Evolutionary conservation across 2,113 vertebrate species (phyloP).

Genomic region (Hipposideros armiger): DNA sequence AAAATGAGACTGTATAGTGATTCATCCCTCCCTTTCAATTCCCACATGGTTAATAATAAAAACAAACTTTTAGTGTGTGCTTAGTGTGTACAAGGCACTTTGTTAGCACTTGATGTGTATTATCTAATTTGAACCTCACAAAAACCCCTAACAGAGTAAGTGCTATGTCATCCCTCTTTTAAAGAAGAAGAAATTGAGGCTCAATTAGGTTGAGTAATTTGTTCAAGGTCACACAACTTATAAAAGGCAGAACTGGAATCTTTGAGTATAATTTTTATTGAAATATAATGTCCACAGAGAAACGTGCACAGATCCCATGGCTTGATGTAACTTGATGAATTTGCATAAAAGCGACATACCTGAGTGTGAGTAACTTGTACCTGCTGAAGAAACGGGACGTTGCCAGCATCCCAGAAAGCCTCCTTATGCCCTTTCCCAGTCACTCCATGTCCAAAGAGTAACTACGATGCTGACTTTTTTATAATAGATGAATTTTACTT

Average conservation of each 20-base stretch:
- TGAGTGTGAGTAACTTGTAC: background rate
- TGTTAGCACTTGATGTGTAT: background rate
- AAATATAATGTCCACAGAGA: background rate
- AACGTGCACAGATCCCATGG: background rate
- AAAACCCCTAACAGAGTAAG: background rate
- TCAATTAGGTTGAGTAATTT: conserved; percentile 4
- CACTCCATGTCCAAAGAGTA: background rate
- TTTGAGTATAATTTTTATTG: conserved; percentile 5
- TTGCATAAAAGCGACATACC: background rate
- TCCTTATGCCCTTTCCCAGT: background rate
- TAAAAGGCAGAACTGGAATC: background rate
- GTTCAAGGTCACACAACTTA: background rate
- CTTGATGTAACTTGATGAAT: background rate
- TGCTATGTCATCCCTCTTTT: background rate
- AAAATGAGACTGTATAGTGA: background rate
- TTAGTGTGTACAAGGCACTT: background rate
- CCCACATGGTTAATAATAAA: background rate
- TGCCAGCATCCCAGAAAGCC: background rate
- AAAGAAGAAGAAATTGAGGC: conserved; percentile 2
- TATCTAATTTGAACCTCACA: background rate
- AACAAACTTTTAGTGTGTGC: background rate
- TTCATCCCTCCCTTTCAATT: background rate
- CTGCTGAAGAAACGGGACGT: background rate
- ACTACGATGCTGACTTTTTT: background rate
- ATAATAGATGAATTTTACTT: background rate